These are phyloP conservation scores for Helicoverpa zea DNA, from an alignment of 1,140 invertebrate genomes.

Conservation along the genomic window DNA sequence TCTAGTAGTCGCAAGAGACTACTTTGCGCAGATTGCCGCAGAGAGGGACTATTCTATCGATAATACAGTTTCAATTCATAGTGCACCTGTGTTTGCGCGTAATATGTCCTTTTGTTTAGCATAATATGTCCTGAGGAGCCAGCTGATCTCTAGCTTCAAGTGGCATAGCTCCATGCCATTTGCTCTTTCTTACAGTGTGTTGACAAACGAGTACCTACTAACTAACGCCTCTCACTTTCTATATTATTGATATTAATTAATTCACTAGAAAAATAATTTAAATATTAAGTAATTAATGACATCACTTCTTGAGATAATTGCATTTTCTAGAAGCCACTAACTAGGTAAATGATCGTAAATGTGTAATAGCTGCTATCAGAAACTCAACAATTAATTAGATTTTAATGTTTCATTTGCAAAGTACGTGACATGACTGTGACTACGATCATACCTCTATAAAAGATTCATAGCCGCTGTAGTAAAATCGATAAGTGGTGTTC, in stretches of 20 bases:
- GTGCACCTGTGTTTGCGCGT: too few species aligned
- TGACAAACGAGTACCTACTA: too few species aligned
- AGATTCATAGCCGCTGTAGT: conserved; percentile 14
- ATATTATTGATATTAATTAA: too few species aligned
- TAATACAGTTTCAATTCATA: too few species aligned
- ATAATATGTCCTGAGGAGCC: too few species aligned
- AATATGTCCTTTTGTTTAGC: neutral
- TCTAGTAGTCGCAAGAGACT: too few species aligned
- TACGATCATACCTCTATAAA: conserved; percentile 7
- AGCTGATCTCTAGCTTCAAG: neutral
- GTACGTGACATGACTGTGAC: neutral
- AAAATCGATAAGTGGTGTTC: conserved; percentile 13
- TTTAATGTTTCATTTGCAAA: conserved; percentile 16
- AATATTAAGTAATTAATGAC: neutral
- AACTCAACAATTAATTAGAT: conserved; percentile 3
- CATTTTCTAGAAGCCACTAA: neutral
- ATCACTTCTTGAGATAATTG: neutral
- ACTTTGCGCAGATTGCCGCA: too few species aligned
- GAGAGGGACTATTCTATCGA: too few species aligned
- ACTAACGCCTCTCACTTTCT: too few species aligned
- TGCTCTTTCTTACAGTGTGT: too few species aligned
- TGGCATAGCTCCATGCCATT: neutral
- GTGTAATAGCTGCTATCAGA: conserved; percentile 1
- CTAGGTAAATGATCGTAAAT: neutral
- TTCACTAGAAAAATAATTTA: neutral